Base-by-base conservation (phyloP, 2,888 invertebrate genomes). In the Megastigmus dorsalis region DNA sequence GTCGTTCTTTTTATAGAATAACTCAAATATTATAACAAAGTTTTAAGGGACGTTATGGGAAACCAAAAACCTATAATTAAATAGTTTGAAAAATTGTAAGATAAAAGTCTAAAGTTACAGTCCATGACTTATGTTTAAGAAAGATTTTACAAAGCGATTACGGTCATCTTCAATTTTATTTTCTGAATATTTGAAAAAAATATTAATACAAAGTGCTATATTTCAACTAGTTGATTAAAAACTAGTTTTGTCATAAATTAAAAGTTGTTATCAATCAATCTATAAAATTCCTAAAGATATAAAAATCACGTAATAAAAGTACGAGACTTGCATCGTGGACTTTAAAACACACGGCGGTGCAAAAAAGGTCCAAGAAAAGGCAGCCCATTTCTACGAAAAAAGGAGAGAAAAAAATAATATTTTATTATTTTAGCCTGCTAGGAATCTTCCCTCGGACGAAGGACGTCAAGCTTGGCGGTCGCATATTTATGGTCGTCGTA, bases 401-500 rank as follows among this genome's bases (percentile, higher is more conserved):
- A 55, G 45, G 50, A 55, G 41, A 52, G 13, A 62, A 74, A 23
- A 68, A 60, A 38, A 48, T 28, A 60, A 63, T 52, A 60, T 66
- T 69, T 74, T 76, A 82, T 83, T 85, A 84, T 84, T 85, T 85
- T 84, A 81, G 79, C 81, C 82, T 79, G 75, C 74, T 77, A 82
- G 81, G 83, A 84, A 85, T 85, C 83, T 84, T 79, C 52, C 38
- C 83, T 75, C 82, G 81, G 85, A 85, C 85, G 84, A 43, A 23
- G 28, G 23, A 84, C 85, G 84, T 85, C 65, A 50, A 81, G 82
- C 81, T 82, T 81, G 82, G 79, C 81, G 81, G 80, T 82, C 82
- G 83, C 84, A 85, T 87, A 87, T 87, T 87, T 87, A 87, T 86
- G 84, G 84, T 82, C 84, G 82, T 81, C 81, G 85, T 84, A 84